Conservation (phyloP, 1,140 invertebrate species). For the Drosophila lacteicornis region DNA sequence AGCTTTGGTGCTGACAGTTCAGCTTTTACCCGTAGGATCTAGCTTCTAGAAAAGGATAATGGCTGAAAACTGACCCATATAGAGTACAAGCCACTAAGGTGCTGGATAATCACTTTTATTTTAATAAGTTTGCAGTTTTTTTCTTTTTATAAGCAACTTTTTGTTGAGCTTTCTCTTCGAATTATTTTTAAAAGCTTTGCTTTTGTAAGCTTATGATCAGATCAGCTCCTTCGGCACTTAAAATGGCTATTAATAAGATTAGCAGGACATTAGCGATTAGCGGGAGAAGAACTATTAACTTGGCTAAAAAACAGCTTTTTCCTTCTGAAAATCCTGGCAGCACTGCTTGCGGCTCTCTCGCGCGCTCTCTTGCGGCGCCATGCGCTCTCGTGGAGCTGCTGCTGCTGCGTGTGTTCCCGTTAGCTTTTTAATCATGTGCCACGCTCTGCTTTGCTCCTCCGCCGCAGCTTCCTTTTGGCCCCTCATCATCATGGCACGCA, state of each 20-base stretch:
- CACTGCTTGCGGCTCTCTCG: slow-evolving; percentile 7
- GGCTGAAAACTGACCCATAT: not conserved
- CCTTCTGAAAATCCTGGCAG: not conserved
- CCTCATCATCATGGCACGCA: slow-evolving; percentile 16
- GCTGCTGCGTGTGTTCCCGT: slow-evolving; percentile 21
- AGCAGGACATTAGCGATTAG: not conserved
- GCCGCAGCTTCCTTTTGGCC: slow-evolving; percentile 20
- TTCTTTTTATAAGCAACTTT: not conserved
- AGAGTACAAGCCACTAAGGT: not conserved
- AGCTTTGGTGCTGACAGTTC: slow-evolving; percentile 1
- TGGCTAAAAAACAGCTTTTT: not conserved
- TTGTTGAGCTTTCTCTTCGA: not conserved
- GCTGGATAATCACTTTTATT: no score
- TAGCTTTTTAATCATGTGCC: slow-evolving; percentile 49
- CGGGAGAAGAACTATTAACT: not conserved
- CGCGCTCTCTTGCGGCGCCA: slow-evolving; percentile 2
- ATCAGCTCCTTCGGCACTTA: not conserved
- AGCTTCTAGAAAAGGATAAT: not conserved
- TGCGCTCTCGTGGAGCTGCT: slow-evolving; percentile 33
- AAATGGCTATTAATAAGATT: not conserved
- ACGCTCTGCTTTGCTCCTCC: slow-evolving; percentile 21
- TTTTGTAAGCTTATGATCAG: no score
- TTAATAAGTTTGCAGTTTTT: no score
- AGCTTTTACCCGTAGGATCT: not conserved
- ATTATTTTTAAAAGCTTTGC: not conserved